Evolutionary conservation across 2,888 invertebrate species (phyloP), one percentile per base, ranked within the genome.

Genomic region (Omphaloscelis lunosa): DNA sequence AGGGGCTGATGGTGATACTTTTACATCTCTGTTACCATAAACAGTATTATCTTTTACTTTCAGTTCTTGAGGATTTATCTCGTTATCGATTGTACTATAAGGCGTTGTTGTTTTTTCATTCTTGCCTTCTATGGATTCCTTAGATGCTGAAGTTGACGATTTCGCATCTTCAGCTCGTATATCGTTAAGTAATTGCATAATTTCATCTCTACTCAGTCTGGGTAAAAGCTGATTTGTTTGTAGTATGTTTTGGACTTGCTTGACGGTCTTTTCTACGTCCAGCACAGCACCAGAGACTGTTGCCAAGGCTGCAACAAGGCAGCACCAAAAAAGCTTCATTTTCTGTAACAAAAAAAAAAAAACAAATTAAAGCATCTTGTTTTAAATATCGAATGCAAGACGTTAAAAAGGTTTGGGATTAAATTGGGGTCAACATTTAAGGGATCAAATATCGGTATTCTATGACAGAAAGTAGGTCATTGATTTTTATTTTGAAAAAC

Each of bases 161-260:
- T 93, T 95, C 11, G 95, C 93, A 86, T 97, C 97, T 89, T 96
- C 96, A 77, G 96, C 94, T 79, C 97, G 97, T 71, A 98, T 97
- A 85, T 98, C 98, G 84, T 97, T 97, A 9, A 98, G 92, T 29
- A 98, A 96, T 82, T 97, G 97, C 45, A 98, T 92, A 80, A 98
- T 98, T 90, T 98, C 97, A 15, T 97, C 97, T 88, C 98, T 95
- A 0, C 97, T 97, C 45, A 98, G 92, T 80, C 97, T 95, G 2
- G 98, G 98, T 68, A 98, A 91, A n/a, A 95, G 95, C 6, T 97
- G 95, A 91, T 98, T 97, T 8, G 96, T 93, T 88, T 97, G 95
- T 15, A 98, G 94, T 86, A 98, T 97, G 56, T 92, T 96, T 89
- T 98, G 97, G 4, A 98, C 98, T 94, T 98, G 97, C 88, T 97